These are phyloP conservation scores for Poeciliopsis turneri DNA, from an alignment of 2,797 vertebrate species.

Conservation along the genomic window DNA sequence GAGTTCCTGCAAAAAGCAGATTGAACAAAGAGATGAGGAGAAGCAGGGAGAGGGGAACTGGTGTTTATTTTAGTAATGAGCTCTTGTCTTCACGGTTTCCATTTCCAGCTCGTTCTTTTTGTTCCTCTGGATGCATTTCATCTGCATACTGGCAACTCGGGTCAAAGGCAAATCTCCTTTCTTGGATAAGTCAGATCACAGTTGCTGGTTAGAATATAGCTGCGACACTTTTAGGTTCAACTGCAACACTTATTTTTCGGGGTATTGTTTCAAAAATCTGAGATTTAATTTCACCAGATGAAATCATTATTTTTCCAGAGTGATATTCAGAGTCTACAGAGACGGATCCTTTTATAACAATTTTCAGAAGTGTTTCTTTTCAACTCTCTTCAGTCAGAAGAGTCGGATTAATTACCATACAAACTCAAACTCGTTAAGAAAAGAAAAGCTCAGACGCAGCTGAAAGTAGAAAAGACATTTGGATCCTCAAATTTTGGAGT, in stretches of 20 bases:
- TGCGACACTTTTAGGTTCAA: neutral
- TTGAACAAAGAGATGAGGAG: slow-evolving; percentile 23
- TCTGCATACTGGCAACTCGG: slow-evolving; percentile 7
- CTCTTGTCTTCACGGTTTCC: slow-evolving; percentile 52
- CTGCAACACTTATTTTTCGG: neutral
- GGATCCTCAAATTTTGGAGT: neutral
- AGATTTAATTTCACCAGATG: neutral
- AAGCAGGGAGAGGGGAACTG: slow-evolving; percentile 36
- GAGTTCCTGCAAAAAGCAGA: slow-evolving; percentile 60
- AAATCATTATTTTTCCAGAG: neutral
- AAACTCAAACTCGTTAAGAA: neutral
- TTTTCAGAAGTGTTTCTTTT: neutral
- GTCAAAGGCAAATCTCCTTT: neutral
- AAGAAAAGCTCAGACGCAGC: neutral
- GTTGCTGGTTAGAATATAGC: neutral
- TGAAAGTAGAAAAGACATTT: neutral
- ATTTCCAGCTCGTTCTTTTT: slow-evolving; percentile 58
- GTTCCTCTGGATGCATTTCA: slow-evolving; percentile 47
- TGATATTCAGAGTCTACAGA: neutral
- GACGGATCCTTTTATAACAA: no score
- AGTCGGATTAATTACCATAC: neutral
- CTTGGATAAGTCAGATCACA: neutral
- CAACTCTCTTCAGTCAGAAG: neutral
- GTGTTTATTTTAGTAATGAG: slow-evolving; percentile 71
- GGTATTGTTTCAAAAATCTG: neutral